Evolutionary conservation across 2,113 vertebrate species (phyloP).

Genomic region (Paramormyrops kingsleyae): DNA sequence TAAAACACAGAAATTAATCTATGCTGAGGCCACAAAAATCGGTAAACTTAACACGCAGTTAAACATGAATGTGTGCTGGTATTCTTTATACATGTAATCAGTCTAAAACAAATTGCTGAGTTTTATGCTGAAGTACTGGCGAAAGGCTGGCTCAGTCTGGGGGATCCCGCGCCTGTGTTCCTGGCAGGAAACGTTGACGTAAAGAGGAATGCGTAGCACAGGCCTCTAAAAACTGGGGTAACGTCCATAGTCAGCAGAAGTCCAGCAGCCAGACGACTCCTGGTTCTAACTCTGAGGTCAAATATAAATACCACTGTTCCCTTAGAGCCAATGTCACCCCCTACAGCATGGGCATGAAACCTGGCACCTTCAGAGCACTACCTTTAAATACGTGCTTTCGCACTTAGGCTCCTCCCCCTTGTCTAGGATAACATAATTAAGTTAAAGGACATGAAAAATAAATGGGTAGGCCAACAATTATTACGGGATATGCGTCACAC

Average conservation of each 20-base stretch:
- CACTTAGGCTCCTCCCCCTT: neutral
- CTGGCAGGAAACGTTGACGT: neutral
- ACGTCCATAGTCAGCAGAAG: neutral
- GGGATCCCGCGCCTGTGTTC: neutral
- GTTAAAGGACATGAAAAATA: neutral
- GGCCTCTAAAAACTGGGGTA: neutral
- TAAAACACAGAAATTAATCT: neutral
- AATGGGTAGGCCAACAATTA: neutral
- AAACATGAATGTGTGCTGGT: neutral
- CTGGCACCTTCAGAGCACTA: neutral
- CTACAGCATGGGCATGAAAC: neutral
- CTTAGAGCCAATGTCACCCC: neutral
- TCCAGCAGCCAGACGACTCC: neutral
- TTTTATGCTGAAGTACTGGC: neutral
- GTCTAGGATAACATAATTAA: slow-evolving; percentile 1
- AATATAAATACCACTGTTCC: neutral
- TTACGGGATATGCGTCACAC: neutral
- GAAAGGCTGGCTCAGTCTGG: neutral
- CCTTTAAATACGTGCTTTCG: neutral
- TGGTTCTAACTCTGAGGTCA: neutral
- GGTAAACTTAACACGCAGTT: neutral
- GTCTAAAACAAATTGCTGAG: neutral
- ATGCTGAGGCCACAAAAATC: neutral
- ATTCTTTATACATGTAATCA: neutral
- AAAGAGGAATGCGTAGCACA: neutral